These are phyloP conservation scores for Enteromius trimaculatus DNA, from an alignment of 2,797 vertebrate genomes.

Conservation along the genomic window DNA sequence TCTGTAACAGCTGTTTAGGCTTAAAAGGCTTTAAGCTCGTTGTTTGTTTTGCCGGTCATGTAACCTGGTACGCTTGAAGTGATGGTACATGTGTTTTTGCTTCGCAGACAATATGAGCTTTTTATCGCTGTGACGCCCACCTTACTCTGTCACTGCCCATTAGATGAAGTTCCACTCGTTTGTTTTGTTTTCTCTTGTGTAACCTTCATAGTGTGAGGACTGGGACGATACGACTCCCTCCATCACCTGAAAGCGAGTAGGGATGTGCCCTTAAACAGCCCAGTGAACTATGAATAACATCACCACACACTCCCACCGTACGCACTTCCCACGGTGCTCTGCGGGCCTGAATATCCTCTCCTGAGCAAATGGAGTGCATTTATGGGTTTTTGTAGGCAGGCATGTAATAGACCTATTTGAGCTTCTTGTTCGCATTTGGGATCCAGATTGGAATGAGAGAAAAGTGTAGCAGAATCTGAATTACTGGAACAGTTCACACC, in stretches of 20 bases:
- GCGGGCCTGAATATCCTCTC: constrained; percentile 36
- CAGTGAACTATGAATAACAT: constrained; percentile 61
- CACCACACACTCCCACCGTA: constrained; percentile 35
- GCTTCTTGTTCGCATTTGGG: constrained; percentile 13
- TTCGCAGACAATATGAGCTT: not conserved
- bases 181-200: constrained; percentile 19
- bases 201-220: constrained; percentile 28
- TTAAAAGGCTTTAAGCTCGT: constrained; percentile 36
- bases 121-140: constrained; percentile 28
- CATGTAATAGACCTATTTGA: constrained; percentile 36
- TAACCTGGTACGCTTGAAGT: constrained; percentile 32
- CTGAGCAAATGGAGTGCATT: constrained; percentile 37
- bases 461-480: constrained; percentile 3
- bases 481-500: not conserved
- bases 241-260: constrained; percentile 53
- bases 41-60: constrained; percentile 36
- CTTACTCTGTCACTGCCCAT: constrained; percentile 20
- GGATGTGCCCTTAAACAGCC: constrained; percentile 58
- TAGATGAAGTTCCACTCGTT: constrained; percentile 31
- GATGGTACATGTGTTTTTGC: constrained; percentile 25
- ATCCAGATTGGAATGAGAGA: constrained; percentile 19
- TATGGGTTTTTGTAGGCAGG: constrained; percentile 38
- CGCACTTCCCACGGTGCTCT: constrained; percentile 39
- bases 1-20: constrained; percentile 44
- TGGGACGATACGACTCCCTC: constrained; percentile 47